phyloP scores from a whole-genome alignment of 2,113 vertebrate species.

The Tichodroma muraria region DNA sequence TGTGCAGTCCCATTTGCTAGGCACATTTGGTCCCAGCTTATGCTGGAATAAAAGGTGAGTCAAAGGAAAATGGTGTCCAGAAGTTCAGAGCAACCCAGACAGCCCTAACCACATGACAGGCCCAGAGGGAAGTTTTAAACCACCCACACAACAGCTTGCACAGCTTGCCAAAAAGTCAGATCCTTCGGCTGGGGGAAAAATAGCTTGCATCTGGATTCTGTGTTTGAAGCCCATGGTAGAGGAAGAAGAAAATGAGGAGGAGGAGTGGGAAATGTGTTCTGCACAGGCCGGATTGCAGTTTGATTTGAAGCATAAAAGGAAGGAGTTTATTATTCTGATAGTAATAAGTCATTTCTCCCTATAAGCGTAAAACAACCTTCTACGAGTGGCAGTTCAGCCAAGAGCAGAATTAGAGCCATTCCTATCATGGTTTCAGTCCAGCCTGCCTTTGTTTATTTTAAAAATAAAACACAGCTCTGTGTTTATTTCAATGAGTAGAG shows the following conservation, averaged over 20 bases:
- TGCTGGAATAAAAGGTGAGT: constrained; percentile 66
- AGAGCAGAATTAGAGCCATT: constrained; percentile 38
- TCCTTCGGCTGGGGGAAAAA: constrained; percentile 51
- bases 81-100: constrained; percentile 58
- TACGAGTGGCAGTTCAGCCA: constrained; percentile 3
- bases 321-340: constrained; percentile 58
- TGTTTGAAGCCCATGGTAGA: constrained; percentile 60
- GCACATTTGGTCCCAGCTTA: background rate
- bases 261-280: constrained; percentile 42
- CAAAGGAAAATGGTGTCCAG: constrained; percentile 61
- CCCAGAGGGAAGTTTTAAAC: constrained; percentile 58
- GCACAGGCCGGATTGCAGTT: constrained; percentile 41
- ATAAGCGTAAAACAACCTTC: constrained; percentile 25
- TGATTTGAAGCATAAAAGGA: constrained; percentile 52
- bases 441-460: constrained; percentile 30
- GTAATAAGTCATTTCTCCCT: constrained; percentile 51
- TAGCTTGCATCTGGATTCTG: constrained; percentile 62
- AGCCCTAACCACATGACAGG: constrained; percentile 64
- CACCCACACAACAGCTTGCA: constrained; percentile 63
- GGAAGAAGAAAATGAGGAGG: constrained; percentile 55
- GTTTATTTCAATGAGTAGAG: constrained; percentile 31
- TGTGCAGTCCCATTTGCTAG: background rate
- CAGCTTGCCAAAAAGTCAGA: constrained; percentile 68
- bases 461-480: constrained; percentile 10
- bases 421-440: background rate